Conservation (phyloP, 37 sponge, comb jelly and placozoan species). For the Axinella damicornis region DNA sequence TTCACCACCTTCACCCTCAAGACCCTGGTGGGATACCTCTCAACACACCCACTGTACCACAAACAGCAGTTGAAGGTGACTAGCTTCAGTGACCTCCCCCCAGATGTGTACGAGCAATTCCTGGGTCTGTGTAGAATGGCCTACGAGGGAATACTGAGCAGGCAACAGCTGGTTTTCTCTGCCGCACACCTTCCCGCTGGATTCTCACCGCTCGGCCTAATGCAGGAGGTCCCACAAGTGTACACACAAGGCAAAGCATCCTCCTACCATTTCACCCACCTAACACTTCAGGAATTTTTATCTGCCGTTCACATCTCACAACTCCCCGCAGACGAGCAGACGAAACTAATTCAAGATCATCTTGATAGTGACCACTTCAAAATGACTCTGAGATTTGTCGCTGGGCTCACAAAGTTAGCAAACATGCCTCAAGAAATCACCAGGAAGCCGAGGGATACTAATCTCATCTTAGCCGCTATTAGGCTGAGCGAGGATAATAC, state of each 20-base stretch:
- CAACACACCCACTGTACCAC: conserved; percentile 3
- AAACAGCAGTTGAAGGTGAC: background rate
- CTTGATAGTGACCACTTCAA: too few relatives aligned
- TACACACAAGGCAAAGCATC: background rate
- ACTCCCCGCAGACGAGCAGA: too few relatives aligned
- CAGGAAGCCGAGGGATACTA: too few relatives aligned
- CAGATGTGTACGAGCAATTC: background rate
- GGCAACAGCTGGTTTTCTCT: conserved; percentile 4
- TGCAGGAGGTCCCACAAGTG: conserved; percentile 11
- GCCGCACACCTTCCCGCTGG: background rate
- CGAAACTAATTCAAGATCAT: too few relatives aligned
- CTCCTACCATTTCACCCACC: conserved; percentile 11
- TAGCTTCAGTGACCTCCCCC: background rate
- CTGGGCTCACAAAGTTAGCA: too few relatives aligned
- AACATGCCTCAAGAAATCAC: too few relatives aligned
- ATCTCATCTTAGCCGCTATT: too few relatives aligned
- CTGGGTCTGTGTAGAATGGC: conserved; percentile 3
- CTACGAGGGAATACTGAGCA: conserved; percentile 1
- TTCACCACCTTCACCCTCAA: conserved; percentile 11
- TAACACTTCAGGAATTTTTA: background rate
- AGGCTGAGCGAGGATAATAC: too few relatives aligned
- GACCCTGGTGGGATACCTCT: background rate
- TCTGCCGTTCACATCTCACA: conserved; percentile 5
- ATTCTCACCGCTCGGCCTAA: background rate
- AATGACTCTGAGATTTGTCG: too few relatives aligned